These are phyloP conservation scores for Altica lythri DNA, from an alignment of 2,888 invertebrate genomes.

Conservation along the genomic window DNA sequence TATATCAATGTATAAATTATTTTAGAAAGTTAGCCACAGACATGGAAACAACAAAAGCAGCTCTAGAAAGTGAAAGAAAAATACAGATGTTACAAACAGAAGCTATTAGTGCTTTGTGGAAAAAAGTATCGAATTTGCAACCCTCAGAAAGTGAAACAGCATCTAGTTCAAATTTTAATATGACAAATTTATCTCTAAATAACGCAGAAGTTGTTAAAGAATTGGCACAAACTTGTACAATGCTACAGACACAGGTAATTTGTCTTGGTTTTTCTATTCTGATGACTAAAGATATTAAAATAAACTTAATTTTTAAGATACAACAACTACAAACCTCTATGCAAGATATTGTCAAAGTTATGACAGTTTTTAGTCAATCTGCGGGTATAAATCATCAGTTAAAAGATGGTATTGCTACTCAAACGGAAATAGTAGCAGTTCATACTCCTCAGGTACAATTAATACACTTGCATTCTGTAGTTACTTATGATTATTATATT, in stretches of 20 bases:
- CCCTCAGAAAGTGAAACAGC: conserved; percentile 42
- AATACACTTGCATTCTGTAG: conserved; percentile 2
- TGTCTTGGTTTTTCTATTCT: too few species aligned
- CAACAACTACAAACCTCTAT: conserved; percentile 79
- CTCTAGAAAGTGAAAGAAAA: conserved; percentile 81
- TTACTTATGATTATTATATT: not conserved
- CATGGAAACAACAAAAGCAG: conserved; percentile 84
- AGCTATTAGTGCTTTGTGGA: conserved; percentile 88
- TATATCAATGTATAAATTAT: conserved; percentile 7
- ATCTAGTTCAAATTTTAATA: conserved; percentile 34
- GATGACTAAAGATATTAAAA: not conserved
- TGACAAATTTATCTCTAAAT: conserved; percentile 52
- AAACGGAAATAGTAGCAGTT: conserved; percentile 81
- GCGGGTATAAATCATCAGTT: conserved; percentile 43
- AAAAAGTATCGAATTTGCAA: conserved; percentile 77
- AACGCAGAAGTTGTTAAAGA: conserved; percentile 71
- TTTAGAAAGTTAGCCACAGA: conserved; percentile 77
- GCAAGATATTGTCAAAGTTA: conserved; percentile 76
- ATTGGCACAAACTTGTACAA: conserved; percentile 75
- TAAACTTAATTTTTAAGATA: conserved; percentile 61
- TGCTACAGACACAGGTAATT: conserved; percentile 74
- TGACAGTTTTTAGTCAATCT: conserved; percentile 61
- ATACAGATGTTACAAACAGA: conserved; percentile 88
- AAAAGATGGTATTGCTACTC: conserved; percentile 66
- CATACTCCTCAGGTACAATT: conserved; percentile 71